A percentile compares a stretch with the other conserved stretches of the same genome.
Evolutionary conservation across 2,797 vertebrate species (phyloP).

Genomic region (Oryzias dopingdopingensis): DNA sequence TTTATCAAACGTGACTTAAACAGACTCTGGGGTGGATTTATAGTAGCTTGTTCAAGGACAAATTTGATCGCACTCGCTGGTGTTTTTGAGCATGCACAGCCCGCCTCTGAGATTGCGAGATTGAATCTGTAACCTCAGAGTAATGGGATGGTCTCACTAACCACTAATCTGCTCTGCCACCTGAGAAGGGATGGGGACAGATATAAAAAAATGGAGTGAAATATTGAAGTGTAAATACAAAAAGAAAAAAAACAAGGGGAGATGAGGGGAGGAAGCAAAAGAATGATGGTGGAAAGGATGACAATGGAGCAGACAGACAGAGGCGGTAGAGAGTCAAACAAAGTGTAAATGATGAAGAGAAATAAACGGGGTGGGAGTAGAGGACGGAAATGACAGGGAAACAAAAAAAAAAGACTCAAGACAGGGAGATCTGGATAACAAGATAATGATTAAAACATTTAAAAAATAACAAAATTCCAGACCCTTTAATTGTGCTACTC

Average conservation of each 20-base stretch:
- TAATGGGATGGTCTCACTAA: conserved; percentile 69
- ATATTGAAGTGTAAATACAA: conserved; percentile 40
- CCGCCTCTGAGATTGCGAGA: conserved; percentile 44
- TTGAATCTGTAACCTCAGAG: conserved; percentile 68
- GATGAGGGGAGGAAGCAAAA: conserved; percentile 44
- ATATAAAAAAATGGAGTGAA: conserved; percentile 28
- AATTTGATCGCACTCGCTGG: conserved; percentile 45
- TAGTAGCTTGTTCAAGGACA: conserved; percentile 62
- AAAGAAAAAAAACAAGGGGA: conserved; percentile 28
- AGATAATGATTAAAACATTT: conserved; percentile 33
- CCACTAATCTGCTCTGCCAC: conserved; percentile 65
- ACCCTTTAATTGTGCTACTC: conserved; percentile 15
- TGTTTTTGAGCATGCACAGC: conserved; percentile 42
- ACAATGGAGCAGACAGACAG: conserved; percentile 42
- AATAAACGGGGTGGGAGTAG: conserved; percentile 25
- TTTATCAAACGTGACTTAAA: conserved; percentile 36
- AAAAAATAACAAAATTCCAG: conserved; percentile 37
- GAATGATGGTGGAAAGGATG: conserved; percentile 34
- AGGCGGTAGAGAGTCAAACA: conserved; percentile 47
- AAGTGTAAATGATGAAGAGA: conserved; percentile 49
- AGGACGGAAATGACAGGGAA: conserved; percentile 29
- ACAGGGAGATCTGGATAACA: conserved; percentile 24
- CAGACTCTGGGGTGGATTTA: conserved; percentile 37
- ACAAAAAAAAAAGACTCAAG: conserved; percentile 22
- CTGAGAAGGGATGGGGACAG: conserved; percentile 44